Base-by-base conservation (phyloP, 2,797 vertebrate genomes). In the Aselliscus stoliczkanus region DNA sequence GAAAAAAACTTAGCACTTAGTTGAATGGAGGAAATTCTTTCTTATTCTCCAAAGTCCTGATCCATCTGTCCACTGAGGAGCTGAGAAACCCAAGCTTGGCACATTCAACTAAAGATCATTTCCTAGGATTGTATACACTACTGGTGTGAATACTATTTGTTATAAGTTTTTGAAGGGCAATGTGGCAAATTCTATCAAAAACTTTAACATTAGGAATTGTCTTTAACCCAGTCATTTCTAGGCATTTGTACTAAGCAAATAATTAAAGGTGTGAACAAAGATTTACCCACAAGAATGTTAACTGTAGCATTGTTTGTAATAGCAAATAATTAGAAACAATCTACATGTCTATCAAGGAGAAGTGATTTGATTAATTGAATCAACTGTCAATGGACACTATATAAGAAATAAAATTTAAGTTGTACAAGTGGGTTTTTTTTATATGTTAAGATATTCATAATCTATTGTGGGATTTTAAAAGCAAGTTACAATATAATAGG, bases 341-440 rank as follows among this genome's bases (percentile, higher is more conserved):
- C 58, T 76, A 29, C 54, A 72, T 44, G 17, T 94, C 29, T 77
- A 18, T 82, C 56, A 95, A 72, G 88, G 72, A 70, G 31, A 58
- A 75, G 23, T 58, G 7, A 50, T 89, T 92, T 92, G 77, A 65
- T 88, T 58, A 88, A 69, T 42, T 52, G n/a, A 37, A 76, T 83
- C 7, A 73, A 31, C 20, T 47, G 15, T 62, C 25, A 76, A 17
- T 44, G 56, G 60, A 76, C 29, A 52, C 42, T 29, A 9, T 77
- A 3, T 14, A 77, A 42, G 44, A 90, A 82, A 7, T 93, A 88
- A 94, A 85, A 93, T 52, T 88, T 90, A 94, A 77, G 29, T 60
- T 92, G n/a, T 58, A 62, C 13, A 56, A 75, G 11, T 56, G 23
- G 29, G 13, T 29, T 87, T 73, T 73, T 60, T 90, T 77, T 85